A percentile compares a stretch with the other conserved stretches of the same genome.
phyloP scores from a whole-genome alignment of 2,888 invertebrate species.

The Drosophila gaucha region DNA sequence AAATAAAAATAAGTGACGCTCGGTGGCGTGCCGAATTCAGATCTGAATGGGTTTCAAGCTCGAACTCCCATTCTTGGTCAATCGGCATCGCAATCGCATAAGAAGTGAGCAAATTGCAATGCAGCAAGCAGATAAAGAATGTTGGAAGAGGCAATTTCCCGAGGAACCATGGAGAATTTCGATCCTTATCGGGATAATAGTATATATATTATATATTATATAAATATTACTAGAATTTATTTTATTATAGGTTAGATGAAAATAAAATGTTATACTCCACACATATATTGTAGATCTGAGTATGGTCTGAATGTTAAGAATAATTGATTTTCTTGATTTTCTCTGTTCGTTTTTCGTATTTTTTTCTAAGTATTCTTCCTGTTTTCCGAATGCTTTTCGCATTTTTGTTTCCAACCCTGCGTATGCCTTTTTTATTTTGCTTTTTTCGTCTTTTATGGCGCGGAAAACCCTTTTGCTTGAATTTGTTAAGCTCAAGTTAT shows the following conservation, averaged over 20 bases:
- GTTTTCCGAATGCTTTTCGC: conserved; percentile 4
- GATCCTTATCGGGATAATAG: neutral
- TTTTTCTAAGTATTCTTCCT: neutral
- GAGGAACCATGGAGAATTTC: neutral
- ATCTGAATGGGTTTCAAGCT: conserved; percentile 43
- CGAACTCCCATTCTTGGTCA: conserved; percentile 42
- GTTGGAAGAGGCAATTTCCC: neutral
- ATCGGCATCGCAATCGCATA: conserved; percentile 38
- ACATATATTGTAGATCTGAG: neutral
- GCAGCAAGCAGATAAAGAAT: neutral
- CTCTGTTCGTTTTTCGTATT: neutral
- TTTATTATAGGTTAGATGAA: too few relatives aligned
- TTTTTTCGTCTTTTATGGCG: conserved; percentile 62
- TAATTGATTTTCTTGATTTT: conserved; percentile 3
- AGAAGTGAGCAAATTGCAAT: conserved; percentile 41
- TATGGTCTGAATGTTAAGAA: too few relatives aligned
- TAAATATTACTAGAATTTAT: neutral
- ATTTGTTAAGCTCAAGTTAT: conserved; percentile 55
- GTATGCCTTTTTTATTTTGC: conserved; percentile 23
- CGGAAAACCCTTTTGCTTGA: conserved; percentile 68
- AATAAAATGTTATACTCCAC: neutral
- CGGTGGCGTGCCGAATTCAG: conserved; percentile 43
- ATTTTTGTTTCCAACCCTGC: conserved; percentile 33
- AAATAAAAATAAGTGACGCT: conserved; percentile 77
- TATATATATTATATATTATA: neutral